Conservation (phyloP, 2,888 invertebrate genomes). For the Cistogaster globosa region DNA sequence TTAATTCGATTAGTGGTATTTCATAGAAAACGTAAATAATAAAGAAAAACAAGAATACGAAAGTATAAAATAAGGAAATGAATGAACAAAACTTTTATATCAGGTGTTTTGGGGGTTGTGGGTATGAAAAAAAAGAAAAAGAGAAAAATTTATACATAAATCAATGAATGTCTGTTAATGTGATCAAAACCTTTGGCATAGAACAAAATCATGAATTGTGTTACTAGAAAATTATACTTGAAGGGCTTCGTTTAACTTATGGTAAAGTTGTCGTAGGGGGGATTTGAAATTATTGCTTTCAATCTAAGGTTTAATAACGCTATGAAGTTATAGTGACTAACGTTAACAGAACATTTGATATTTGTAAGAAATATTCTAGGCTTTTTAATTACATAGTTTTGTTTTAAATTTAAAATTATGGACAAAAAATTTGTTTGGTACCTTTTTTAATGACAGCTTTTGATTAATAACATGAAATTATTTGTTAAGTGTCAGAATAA, state of each 20-base stretch:
- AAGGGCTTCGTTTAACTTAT: constrained; percentile 45
- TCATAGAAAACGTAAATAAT: constrained; percentile 44
- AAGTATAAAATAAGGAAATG: constrained; percentile 31
- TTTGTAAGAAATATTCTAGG: no score
- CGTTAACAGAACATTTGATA: neutral
- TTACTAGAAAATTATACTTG: constrained; percentile 57
- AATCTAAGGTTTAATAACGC: no score
- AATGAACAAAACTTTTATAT: constrained; percentile 12
- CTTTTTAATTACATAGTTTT: no score
- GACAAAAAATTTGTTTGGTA: no score
- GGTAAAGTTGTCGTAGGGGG: no score
- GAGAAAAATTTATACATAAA: constrained; percentile 10
- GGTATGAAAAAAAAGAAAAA: neutral
- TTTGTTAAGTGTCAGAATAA: no score
- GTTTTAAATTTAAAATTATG: no score
- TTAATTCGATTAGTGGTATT: constrained; percentile 80
- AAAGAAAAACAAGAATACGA: constrained; percentile 13
- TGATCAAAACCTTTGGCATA: constrained; percentile 55
- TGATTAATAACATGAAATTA: no score
- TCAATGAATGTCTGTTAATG: constrained; percentile 32
- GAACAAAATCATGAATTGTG: constrained; percentile 75
- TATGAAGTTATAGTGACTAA: neutral
- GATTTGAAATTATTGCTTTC: no score
- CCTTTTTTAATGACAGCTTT: no score
- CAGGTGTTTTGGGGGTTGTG: constrained; percentile 11